Base-by-base conservation (phyloP, 1,140 invertebrate genomes). In the Sinonovacula constricta region DNA sequence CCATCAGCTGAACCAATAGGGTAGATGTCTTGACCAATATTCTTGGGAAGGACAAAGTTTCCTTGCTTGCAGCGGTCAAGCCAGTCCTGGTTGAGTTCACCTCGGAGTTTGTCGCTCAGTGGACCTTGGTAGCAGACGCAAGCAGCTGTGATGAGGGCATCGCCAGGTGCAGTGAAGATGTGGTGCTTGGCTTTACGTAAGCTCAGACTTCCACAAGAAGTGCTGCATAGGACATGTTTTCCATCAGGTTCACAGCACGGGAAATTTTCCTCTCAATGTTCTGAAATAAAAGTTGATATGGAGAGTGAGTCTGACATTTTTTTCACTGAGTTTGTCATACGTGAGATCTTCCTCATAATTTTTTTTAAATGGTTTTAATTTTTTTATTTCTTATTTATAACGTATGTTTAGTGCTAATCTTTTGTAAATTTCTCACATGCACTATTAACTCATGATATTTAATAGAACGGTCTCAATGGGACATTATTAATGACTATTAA, bases 211-310 rank as follows among this genome's bases (percentile, higher is more conserved):
- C 90, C 88, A 91, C 69, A 87, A 68, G 62, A 82, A 87, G 76
- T 88, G 86, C 71, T 90, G 88, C 81, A 86, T 83, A 10, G n/a
- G 86, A 88, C 86, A 91, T 91, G 70, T 90, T 88, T 31, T 88
- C 85, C 86, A 90, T 89, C 63, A 91, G 66, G 49, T 88, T 87
- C 14, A 84, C 86, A 36, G 87, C 85, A 34, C 86, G 77, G 1
- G 85, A 78, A 28, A 91, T 88, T 51, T 86, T 88, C 54, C 84
- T 83, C 74, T 90, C 87, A 70, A 91, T 88, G 22, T 59, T 82
- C 89, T 90, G 81, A n/a, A 79, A 81, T 53, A n/a, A n/a, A n/a
- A n/a, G n/a, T n/a, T n/a, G n/a, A n/a, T n/a, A n/a, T n/a, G n/a
- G n/a, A n/a, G n/a, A n/a, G n/a, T n/a, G n/a, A n/a, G n/a, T n/a